Evolutionary conservation across 2,888 invertebrate species (phyloP), one percentile per base, ranked within the genome.

Genomic region (Cistogaster globosa): DNA sequence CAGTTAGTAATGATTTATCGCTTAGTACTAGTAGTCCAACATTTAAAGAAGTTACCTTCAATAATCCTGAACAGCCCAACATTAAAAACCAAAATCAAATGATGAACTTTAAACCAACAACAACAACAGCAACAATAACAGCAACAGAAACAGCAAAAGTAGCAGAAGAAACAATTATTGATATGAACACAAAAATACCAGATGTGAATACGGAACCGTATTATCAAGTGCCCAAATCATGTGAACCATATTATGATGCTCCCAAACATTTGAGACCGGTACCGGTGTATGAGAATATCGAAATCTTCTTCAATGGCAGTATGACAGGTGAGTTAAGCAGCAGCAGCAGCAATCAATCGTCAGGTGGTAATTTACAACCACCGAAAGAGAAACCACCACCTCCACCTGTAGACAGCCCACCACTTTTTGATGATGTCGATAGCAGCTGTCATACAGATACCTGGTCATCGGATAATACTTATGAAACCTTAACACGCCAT

Each of bases 321-420:
- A 88, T 90, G 74, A 84, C 58, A 42, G 65, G 62, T 2, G 79
- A 81, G 18, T 51, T 57, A 36, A 60, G 32, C 26, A 69, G 42
- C 36, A 26, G 26, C 26, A 26, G 26, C 26, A 26, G 26, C 26
- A 26, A 2, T 26, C 26, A 26, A 4, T 26, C 26, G 16, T n/a
- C 72, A 18, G 9, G 67, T 2, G 32, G 60, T 11, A 92, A 88
- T 51, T 84, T 95, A 89, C 96, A 96, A 89, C 97, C 97, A 16
- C 96, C 96, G n/a, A 96, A 95, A 89, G 97, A 97, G 90, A 97
- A 97, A 89, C 97, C 97, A 38, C 97, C 97, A 1, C 97, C 97
- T 14, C 96, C 96, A 2, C 96, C 96, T 0, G 93, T 86, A 0
- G 91, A 91, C 12, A 92, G 94, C 78, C 88, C 88, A 8, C 87